A percentile compares a stretch with the other conserved stretches of the same genome.
Evolutionary conservation across 2,797 vertebrate species (phyloP).

Genomic region (Anabas testudineus): DNA sequence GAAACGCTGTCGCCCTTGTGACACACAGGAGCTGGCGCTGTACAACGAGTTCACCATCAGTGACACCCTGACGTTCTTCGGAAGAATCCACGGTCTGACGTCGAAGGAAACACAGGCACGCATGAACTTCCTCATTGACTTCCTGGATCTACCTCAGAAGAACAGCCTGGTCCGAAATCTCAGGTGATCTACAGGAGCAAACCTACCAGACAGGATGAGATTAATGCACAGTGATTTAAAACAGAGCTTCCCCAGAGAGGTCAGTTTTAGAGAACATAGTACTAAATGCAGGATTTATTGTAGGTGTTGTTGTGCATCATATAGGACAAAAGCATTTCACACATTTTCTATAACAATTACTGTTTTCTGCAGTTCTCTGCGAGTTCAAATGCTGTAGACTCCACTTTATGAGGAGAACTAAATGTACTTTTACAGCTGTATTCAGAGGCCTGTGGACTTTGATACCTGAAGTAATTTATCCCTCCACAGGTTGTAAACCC

Average conservation of each 20-base stretch:
- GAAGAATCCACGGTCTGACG: conserved; percentile 84
- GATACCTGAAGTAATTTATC: conserved; percentile 4
- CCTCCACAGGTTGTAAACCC: conserved; percentile 16
- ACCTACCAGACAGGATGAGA: neutral
- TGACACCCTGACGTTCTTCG: conserved; percentile 84
- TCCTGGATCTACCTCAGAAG: conserved; percentile 85
- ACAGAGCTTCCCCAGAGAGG: neutral
- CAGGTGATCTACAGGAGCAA: conserved; percentile 70
- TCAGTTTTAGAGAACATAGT: neutral
- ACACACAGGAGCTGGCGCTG: conserved; percentile 82
- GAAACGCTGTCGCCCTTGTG: neutral
- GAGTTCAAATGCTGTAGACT: neutral
- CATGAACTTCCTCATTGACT: conserved; percentile 84
- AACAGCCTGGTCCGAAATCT: conserved; percentile 84
- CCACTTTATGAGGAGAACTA: neutral
- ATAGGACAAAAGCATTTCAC: neutral
- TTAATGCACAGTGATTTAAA: neutral
- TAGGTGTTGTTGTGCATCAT: neutral
- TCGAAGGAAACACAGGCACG: conserved; percentile 80
- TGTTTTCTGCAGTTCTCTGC: no score
- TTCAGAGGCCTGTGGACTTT: conserved; percentile 33
- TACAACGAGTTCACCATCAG: conserved; percentile 88
- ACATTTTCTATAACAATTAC: neutral
- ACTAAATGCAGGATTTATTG: neutral
- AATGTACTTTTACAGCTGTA: conserved; percentile 7